Conservation (phyloP, 1,140 invertebrate species). For the Pseudomyrmex concolor region DNA sequence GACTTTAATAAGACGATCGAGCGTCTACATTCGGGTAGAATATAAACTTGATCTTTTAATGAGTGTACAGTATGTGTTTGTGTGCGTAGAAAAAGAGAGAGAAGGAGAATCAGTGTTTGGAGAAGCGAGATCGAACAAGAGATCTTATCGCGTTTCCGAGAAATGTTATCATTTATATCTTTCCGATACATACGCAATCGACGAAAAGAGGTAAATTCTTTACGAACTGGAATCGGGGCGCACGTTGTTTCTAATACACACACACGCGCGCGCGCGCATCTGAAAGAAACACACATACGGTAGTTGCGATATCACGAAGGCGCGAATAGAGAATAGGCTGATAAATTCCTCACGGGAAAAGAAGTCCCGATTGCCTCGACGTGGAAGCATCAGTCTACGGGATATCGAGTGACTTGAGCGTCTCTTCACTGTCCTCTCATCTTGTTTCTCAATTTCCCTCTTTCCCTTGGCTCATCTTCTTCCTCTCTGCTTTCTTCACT, state of each 20-base stretch:
- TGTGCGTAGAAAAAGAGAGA: too few relatives aligned
- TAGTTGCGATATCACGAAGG: conserved; percentile 22
- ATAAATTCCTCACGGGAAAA: conserved; percentile 59
- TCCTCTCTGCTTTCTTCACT: neutral
- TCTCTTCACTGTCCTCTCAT: conserved; percentile 35
- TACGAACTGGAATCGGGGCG: too few relatives aligned
- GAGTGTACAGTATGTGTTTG: too few relatives aligned
- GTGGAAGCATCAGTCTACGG: conserved; percentile 61
- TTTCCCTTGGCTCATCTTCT: neutral
- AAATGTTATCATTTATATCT: neutral
- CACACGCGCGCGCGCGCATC: too few relatives aligned
- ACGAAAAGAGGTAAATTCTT: conserved; percentile 20
- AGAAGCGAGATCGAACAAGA: neutral
- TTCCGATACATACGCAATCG: neutral
- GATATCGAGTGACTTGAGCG: conserved; percentile 67
- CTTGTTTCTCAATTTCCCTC: conserved; percentile 62
- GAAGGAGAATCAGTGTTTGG: neutral
- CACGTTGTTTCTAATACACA: too few relatives aligned
- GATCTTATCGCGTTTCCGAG: neutral
- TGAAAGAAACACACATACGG: neutral
- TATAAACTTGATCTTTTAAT: conserved; percentile 5
- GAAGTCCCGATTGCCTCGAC: conserved; percentile 60
- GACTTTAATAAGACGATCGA: conserved; percentile 27
- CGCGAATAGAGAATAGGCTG: conserved; percentile 46
- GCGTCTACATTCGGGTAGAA: neutral